Conservation (phyloP, 2,113 vertebrate genomes). For the Corydoras maculifer region DNA sequence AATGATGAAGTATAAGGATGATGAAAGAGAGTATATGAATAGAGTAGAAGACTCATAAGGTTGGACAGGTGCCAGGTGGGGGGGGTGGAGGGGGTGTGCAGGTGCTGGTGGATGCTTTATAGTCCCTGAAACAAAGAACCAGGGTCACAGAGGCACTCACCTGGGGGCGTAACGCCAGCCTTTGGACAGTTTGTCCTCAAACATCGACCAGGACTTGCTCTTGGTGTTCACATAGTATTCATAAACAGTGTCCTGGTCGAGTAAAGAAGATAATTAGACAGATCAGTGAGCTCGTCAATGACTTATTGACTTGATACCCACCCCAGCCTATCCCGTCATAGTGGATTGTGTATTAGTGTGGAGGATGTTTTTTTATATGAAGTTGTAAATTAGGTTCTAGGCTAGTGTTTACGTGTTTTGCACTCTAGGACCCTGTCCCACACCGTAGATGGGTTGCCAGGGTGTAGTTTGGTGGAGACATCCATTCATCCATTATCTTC, state of each 20-base stretch:
- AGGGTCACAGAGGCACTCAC: conserved; percentile 57
- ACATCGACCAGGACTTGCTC: conserved; percentile 73
- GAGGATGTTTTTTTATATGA: too few relatives aligned
- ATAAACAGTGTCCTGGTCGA: conserved; percentile 75
- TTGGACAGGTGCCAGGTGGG: conserved; percentile 27
- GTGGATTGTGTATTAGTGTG: too few relatives aligned
- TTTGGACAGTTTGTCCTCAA: conserved; percentile 77
- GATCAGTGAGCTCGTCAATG: too few relatives aligned
- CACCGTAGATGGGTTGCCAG: too few relatives aligned
- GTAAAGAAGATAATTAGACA: background rate
- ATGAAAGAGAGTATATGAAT: conserved; percentile 26
- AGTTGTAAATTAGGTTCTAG: too few relatives aligned
- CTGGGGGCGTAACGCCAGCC: conserved; percentile 73
- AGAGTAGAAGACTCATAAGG: conserved; percentile 20
- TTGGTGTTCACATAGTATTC: conserved; percentile 82
- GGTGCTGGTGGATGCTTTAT: conserved; percentile 22
- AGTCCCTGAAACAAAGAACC: background rate
- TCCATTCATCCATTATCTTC: too few relatives aligned
- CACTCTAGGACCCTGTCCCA: too few relatives aligned
- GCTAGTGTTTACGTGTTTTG: too few relatives aligned
- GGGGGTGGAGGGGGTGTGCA: conserved; percentile 20
- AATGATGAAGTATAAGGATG: conserved; percentile 1
- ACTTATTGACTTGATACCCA: too few relatives aligned
- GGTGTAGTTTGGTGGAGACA: too few relatives aligned
- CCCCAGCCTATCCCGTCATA: too few relatives aligned